Evolutionary conservation across 2,113 vertebrate species (phyloP), one percentile per base, ranked within the genome.

Genomic region (Cyprinus carpio): DNA sequence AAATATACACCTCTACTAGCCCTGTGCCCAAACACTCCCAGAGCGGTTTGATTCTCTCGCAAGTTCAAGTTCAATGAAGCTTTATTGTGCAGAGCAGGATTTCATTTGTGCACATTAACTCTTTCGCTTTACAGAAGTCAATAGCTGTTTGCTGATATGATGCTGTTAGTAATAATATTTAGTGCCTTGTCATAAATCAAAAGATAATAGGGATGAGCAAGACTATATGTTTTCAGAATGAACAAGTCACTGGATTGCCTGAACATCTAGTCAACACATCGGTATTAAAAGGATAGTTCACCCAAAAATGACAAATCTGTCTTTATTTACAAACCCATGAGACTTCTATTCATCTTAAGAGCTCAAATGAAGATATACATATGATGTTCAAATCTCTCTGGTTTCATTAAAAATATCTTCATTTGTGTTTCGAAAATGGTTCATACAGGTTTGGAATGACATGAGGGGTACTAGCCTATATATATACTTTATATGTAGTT

Each of bases 1-100:
- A 87, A 87, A 49, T 71, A 83, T 77, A 87, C 81, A 86, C 80
- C 54, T 75, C 62, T 25, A 12, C 40, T 69, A 81, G 40, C 79
- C 79, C n/a, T 81, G 79, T 69, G 79, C 79, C 40, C 62, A 81
- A 81, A 67, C 62, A 51, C 79, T 81, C 15, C 79, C 79, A 69
- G 27, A n/a, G 80, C 16, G 5, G 25, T 81, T 31, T 31, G 43
- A 69, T 43, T n/a, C 15, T 27, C 37, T 80, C 58, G 2, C 8
- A 29, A 64, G 58, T 76, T 78, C 31, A 78, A 60, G 76, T 81
- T 81, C 27, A 81, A 34, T 31, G 16, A 69, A 64, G 60, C 34
- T 60, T 80, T 80, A 62, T 80, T 80, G 31, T 12, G 6, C 77
- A 27, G 25, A 29, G 46, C 74, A 20, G 23, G 12, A n/a, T 78